phyloP scores from a whole-genome alignment of 1,140 invertebrate species.

The Agrypnia vestita region DNA sequence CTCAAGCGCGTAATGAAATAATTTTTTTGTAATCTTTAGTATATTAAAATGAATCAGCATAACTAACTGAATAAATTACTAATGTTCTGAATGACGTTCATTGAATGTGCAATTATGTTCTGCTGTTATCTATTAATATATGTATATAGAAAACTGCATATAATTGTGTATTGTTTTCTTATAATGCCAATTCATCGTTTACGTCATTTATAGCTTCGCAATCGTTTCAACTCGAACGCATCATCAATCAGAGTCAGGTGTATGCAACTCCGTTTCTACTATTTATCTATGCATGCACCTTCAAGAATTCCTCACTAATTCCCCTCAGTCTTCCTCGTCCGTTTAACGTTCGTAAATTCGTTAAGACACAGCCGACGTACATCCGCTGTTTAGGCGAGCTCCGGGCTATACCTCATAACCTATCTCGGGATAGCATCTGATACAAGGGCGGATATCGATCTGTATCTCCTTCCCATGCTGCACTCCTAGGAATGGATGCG shows the following conservation, averaged over 20 bases:
- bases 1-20: too few relatives aligned
- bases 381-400: constrained; percentile 32
- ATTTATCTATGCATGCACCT: constrained; percentile 30
- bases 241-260: constrained; percentile 40
- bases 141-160: too few relatives aligned
- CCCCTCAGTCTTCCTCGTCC: constrained; percentile 27
- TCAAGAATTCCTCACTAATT: constrained; percentile 29
- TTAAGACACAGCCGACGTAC: constrained; percentile 36
- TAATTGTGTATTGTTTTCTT: too few relatives aligned
- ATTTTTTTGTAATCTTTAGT: too few relatives aligned
- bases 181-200: not conserved
- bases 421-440: constrained; percentile 56
- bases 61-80: too few relatives aligned
- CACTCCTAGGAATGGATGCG: constrained; percentile 39
- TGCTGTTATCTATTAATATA: too few relatives aligned
- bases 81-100: too few relatives aligned
- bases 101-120: too few relatives aligned
- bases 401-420: constrained; percentile 53
- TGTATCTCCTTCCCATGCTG: constrained; percentile 46
- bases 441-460: constrained; percentile 36
- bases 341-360: constrained; percentile 45
- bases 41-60: too few relatives aligned
- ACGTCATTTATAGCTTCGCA: not conserved
- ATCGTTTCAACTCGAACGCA: not conserved
- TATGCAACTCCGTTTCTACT: constrained; percentile 17